Evolutionary conservation across 2,888 invertebrate genomes (phyloP).

Genomic region (Ellobium chinense): DNA sequence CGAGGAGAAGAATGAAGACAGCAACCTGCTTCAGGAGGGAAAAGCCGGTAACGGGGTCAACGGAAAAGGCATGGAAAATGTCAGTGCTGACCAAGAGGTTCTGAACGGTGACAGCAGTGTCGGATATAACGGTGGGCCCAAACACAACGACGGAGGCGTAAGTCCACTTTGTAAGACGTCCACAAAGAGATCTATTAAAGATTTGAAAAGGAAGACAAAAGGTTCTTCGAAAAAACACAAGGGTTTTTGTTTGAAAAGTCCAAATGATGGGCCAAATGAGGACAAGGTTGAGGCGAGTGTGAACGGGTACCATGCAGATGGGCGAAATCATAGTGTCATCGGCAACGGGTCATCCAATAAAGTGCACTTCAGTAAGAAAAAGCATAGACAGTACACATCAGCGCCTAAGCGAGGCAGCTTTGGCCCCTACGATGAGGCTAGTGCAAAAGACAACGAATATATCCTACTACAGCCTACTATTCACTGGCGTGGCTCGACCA

Average conservation of each 20-base stretch:
- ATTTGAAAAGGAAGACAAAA: background rate
- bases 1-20: background rate
- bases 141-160: no score
- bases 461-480: constrained; percentile 13
- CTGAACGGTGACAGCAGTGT: background rate
- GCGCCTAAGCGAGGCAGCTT: background rate
- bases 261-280: background rate
- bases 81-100: no score
- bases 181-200: background rate
- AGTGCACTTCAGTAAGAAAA: background rate
- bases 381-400: background rate
- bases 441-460: constrained; percentile 24
- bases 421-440: background rate
- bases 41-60: background rate
- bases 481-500: constrained; percentile 1
- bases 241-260: background rate
- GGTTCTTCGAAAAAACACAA: background rate
- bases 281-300: background rate
- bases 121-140: background rate
- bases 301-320: background rate
- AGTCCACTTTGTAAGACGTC: background rate
- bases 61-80: background rate
- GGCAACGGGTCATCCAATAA: background rate
- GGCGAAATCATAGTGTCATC: background rate
- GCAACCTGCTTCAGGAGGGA: background rate